Base-by-base conservation (phyloP, 2,797 vertebrate species). In the Scarus forsteni region DNA sequence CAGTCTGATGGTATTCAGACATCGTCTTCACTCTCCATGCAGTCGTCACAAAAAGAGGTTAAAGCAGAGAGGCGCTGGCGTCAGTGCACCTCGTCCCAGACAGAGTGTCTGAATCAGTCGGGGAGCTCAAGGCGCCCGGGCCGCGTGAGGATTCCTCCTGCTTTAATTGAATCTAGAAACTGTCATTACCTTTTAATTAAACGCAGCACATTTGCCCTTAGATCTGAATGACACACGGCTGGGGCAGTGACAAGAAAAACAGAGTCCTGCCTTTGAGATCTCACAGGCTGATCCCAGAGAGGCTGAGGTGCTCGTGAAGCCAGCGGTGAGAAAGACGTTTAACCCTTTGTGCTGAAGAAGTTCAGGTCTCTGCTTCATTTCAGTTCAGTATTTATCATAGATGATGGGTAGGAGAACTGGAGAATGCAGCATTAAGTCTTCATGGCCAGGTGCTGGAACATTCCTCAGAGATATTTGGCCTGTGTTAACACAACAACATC, bases 1-100 rank as follows among this genome's bases (percentile, higher is more conserved):
- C 83, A 85, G 71, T 49, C 75, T 11, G 69, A 88, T 89, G 86
- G 39, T 67, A 85, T 89, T 90, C 50, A 63, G 88, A 90, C 83
- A 83, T 75, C 40, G n/a, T 42, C 76, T 72, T 76, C 6, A 88
- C 83, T 77, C 75, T 0, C 8, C 8, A 56, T 81, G 75, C 71
- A 36, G 70, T 56, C 63, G 57, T 75, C 69, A 73, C 71, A 52
- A 66, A 46, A 3, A 3, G 36, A 10, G 69, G 80, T 76, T 70
- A 18, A 73, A 63, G 75, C 6, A 48, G 36, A 77, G 57, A 71
- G 83, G 68, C 73, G 8, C 60, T 58, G 77, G 70, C 60, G 65
- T 85, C 85, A 84, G 63, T 35, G 43, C 45, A 60, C 42, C 45
- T 66, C 72, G 2, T 66, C 68, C 84, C 71, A 63, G 51, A 50